Evolutionary conservation across 1,140 invertebrate genomes (phyloP).

Genomic region (Listronotus bonariensis): DNA sequence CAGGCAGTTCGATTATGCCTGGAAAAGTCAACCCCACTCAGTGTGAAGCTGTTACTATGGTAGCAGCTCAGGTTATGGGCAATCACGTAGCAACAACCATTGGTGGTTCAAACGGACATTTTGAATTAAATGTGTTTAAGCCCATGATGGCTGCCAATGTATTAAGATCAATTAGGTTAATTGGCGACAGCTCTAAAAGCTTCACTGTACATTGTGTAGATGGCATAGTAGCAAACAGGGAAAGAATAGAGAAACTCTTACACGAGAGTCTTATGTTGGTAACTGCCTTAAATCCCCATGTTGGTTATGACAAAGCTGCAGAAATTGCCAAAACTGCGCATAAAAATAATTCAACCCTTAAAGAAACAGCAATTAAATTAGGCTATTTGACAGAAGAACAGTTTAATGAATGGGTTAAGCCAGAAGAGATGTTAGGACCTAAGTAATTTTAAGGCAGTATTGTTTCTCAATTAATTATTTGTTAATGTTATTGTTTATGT

Average conservation of each 20-base stretch:
- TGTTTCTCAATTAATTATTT: too few species aligned
- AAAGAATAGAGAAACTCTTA: constrained; percentile 81
- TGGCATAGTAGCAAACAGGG: constrained; percentile 86
- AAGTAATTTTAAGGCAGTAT: constrained; percentile 64
- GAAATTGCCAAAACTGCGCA: constrained; percentile 97
- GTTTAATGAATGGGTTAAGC: constrained; percentile 92
- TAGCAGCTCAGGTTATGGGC: not conserved
- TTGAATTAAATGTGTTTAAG: constrained; percentile 99
- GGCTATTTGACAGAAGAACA: constrained; percentile 85
- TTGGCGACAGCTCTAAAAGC: constrained; percentile 82
- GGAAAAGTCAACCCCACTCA: constrained; percentile 59
- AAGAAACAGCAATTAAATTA: constrained; percentile 88
- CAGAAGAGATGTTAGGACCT: constrained; percentile 95
- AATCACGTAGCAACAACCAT: constrained; percentile 65
- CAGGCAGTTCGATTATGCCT: constrained; percentile 99
- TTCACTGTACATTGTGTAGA: constrained; percentile 94
- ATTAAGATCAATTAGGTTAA: constrained; percentile 84
- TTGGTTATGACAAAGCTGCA: constrained; percentile 98
- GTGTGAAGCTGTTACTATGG: not conserved
- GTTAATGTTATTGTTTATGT: too few species aligned
- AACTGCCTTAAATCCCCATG: constrained; percentile 97
- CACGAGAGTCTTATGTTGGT: constrained; percentile 98
- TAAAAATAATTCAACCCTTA: constrained; percentile 88
- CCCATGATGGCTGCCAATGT: constrained; percentile 98
- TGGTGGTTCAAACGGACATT: constrained; percentile 97